A percentile compares a stretch with the other conserved stretches of the same genome.
phyloP scores from a whole-genome alignment of 2,113 vertebrate genomes.

The Brachypteracias leptosomus region DNA sequence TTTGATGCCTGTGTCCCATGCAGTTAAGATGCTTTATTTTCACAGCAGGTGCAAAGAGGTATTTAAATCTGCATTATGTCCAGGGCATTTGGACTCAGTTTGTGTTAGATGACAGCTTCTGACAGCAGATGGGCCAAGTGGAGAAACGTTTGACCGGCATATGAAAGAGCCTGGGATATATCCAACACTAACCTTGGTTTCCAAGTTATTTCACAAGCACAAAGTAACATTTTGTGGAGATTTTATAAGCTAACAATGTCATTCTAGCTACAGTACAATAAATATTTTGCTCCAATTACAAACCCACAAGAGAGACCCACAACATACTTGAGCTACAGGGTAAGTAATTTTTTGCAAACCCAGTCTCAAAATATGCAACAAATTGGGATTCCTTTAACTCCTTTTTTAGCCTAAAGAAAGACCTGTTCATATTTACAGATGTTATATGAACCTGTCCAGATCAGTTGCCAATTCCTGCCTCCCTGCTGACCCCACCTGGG shows the following conservation, averaged over 20 bases:
- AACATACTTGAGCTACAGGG: background rate
- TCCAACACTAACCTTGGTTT: conserved; percentile 48
- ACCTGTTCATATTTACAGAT: background rate
- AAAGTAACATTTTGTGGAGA: conserved; percentile 21
- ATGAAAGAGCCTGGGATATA: conserved; percentile 4
- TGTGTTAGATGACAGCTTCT: conserved; percentile 41
- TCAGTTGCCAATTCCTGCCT: background rate
- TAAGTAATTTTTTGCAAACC: background rate
- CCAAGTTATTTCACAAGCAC: conserved; percentile 50
- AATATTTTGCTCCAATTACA: background rate
- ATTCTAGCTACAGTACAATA: conserved; percentile 1
- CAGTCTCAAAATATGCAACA: background rate
- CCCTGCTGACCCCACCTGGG: background rate
- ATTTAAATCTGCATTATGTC: conserved; percentile 42
- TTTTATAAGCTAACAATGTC: conserved; percentile 27
- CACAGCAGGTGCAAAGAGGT: conserved; percentile 39
- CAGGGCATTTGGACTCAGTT: conserved; percentile 3
- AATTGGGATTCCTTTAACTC: background rate
- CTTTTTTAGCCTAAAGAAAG: background rate
- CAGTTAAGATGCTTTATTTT: conserved; percentile 4
- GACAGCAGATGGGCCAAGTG: conserved; percentile 44
- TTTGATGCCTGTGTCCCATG: background rate
- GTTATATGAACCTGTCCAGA: background rate
- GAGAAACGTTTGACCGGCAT: background rate
- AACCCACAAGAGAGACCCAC: conserved; percentile 8